Evolutionary conservation across 2,113 vertebrate genomes (phyloP), one percentile per base, ranked within the genome.

Genomic region (Cochlearius cochlearius): DNA sequence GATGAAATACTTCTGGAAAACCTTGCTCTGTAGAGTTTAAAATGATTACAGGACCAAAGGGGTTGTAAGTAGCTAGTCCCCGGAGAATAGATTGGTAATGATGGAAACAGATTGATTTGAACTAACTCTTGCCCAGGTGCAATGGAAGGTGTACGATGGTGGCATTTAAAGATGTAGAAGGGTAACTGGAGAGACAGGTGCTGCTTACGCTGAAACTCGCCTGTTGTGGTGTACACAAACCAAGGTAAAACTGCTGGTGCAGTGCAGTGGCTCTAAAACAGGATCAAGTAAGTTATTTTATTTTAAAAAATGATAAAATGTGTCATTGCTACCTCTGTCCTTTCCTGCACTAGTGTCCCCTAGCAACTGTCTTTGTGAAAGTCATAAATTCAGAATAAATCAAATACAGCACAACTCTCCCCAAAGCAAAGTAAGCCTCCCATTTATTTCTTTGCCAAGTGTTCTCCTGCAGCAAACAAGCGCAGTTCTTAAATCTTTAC

Each of bases 371-470:
- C 69, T 92, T 84, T 62, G 63, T 83, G 74, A 67, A 93, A 94
- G 81, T 63, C n/a, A 71, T 76, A 90, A 86, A 90, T 82, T 90
- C 68, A 60, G 67, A 78, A 88, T 69, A 90, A 94, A 96, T 88
- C 38, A 95, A 94, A 90, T 66, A 63, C n/a, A 90, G 30, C 2
- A 19, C 41, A 91, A 77, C 12, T 52, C 23, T 89, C 77, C 89
- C 81, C 59, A 93, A 86, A 97, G 94, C 74, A 83, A 95, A 73
- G 17, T 75, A 92, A 92, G 21, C 20, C 38, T 79, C 36, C 59
- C 41, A 76, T 91, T 95, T 94, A 79, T 95, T 93, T 94, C 34
- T 82, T 78, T 93, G 66, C 59, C 89, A 72, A 85, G 41, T 50
- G 25, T 39, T 90, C 66, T 95, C 66, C 18, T 91, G 77, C 49